These are phyloP conservation scores for Caenorhabditis plicata DNA, from an alignment of 2,888 invertebrate species.

Conservation along the genomic window DNA sequence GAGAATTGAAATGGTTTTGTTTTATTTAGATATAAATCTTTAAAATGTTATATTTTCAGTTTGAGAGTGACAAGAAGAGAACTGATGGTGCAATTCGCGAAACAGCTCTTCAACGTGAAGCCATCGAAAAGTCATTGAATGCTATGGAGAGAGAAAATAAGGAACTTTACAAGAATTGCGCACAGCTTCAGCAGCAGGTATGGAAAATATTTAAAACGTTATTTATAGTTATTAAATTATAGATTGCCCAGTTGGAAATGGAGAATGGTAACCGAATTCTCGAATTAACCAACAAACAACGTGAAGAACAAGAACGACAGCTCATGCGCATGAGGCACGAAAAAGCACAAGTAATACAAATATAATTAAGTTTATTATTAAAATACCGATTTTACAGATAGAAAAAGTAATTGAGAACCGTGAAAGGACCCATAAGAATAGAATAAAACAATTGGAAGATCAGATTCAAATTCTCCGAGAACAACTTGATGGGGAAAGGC, in stretches of 20 bases:
- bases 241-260: constrained; percentile 64
- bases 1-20: constrained; percentile 60
- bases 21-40: not conserved
- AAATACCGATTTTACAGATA: constrained; percentile 41
- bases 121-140: constrained; percentile 65
- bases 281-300: constrained; percentile 63
- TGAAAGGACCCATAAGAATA: constrained; percentile 58
- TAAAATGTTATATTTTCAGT: constrained; percentile 33
- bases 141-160: constrained; percentile 65
- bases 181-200: constrained; percentile 63
- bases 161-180: constrained; percentile 65
- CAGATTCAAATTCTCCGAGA: constrained; percentile 60
- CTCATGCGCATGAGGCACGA: constrained; percentile 59
- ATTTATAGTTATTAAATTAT: not conserved
- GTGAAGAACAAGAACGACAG: constrained; percentile 64
- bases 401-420: constrained; percentile 64
- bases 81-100: constrained; percentile 64
- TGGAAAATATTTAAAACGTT: not conserved
- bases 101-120: constrained; percentile 63
- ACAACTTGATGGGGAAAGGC: constrained; percentile 60
- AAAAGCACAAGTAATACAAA: constrained; percentile 51
- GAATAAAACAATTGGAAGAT: constrained; percentile 62
- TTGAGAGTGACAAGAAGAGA: constrained; percentile 61
- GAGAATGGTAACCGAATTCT: constrained; percentile 64
- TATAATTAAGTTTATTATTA: not conserved